Base-by-base conservation (phyloP, 2,113 vertebrate genomes). In the Aphyosemion australe region DNA sequence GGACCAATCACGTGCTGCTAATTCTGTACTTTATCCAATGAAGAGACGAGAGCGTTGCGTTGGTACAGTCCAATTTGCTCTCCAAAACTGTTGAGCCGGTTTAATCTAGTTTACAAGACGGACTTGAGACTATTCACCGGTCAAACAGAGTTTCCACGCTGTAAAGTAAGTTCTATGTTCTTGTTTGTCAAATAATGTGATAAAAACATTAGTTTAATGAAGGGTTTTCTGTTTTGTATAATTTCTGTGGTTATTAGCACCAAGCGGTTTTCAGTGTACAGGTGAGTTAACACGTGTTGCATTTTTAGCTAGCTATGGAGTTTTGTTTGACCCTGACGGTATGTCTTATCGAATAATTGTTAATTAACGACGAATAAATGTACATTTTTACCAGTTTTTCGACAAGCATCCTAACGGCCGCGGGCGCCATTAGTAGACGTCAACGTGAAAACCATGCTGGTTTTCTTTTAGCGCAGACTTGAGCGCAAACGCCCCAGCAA, bases 1-100 rank as follows among this genome's bases (percentile, higher is more conserved):
- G 2, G 65, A 73, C 87, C 78, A 86, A 82, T 84, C 21, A 0
- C n/a, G 7, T 20, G 19, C 8, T 26, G 26, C 4, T 6, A 13
- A 45, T 32, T 15, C 1, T 0, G 2, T 12, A 37, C 14, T 46
- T 47, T n/a, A 21, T 43, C 78, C 77, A 82, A 85, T 87, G 7
- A 26, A 26, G 26, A 26, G 26, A 26, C 26, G 26, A 4, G 26
- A 26, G 26, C 26, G 26, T 26, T 26, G 26, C n/a, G 26, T 4
- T 26, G 5, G 26, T 26, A 26, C 26, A 5, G 26, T 26, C n/a
- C n/a, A n/a, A 26, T 26, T 26, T 26, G 26, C 5, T 26, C 26
- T 26, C 26, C 26, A 26, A 26, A 26, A 26, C 26, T 26, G 1
- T 1, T 4, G 1, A 21, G 2, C 13, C 16, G 11, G 6, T 21